phyloP scores from a whole-genome alignment of 2,797 vertebrate species.

The Eremophila alpestris region DNA sequence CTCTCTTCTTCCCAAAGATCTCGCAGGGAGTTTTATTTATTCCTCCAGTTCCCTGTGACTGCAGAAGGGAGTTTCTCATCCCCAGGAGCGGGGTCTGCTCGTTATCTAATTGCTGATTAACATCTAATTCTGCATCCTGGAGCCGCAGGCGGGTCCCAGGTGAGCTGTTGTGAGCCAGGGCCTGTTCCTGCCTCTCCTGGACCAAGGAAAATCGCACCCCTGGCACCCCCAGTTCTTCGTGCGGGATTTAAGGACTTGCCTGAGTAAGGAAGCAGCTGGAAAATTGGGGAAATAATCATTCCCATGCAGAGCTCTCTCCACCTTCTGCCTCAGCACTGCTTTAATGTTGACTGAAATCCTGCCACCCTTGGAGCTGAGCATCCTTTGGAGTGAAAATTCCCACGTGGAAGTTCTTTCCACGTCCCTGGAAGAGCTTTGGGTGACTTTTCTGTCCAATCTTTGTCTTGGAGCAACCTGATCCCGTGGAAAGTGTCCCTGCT shows the following conservation, averaged over 20 bases:
- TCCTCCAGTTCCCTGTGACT: neutral
- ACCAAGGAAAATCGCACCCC: neutral
- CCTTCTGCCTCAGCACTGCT: neutral
- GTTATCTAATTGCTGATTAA: conserved; percentile 33
- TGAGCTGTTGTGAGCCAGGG: neutral
- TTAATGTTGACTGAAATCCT: neutral
- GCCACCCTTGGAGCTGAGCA: neutral
- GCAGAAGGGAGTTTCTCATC: neutral
- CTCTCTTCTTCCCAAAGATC: neutral
- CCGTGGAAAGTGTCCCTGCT: neutral
- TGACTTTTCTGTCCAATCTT: neutral
- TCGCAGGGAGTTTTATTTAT: neutral
- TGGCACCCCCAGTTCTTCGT: neutral
- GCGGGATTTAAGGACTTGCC: neutral
- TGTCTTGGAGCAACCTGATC: neutral
- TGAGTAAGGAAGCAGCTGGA: neutral
- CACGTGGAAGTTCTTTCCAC: neutral
- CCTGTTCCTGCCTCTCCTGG: neutral
- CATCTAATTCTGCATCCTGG: neutral
- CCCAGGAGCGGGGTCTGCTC: neutral
- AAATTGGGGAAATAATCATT: neutral
- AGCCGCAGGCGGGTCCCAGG: neutral
- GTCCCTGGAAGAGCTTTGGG: neutral
- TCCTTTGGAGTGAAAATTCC: neutral
- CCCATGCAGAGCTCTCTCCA: neutral